A percentile compares a stretch with the other conserved stretches of the same genome.
Evolutionary conservation across 2,797 vertebrate species (phyloP).

Genomic region (Catharus ustulatus): DNA sequence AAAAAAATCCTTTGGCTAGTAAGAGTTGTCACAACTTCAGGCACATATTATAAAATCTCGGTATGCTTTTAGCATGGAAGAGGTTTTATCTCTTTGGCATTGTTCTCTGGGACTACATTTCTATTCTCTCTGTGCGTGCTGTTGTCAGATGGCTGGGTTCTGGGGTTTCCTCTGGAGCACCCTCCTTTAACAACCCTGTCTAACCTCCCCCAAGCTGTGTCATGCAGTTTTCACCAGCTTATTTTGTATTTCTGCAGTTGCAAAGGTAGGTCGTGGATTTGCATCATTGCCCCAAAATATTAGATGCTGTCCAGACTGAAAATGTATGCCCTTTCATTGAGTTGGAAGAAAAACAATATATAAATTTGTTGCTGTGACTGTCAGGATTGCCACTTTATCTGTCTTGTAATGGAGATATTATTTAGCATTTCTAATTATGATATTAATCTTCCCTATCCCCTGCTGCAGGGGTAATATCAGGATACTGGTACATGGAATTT

Average conservation of each 20-base stretch:
- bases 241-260: neutral
- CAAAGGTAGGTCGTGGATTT: neutral
- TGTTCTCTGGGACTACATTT: neutral
- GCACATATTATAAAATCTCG: neutral
- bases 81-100: neutral
- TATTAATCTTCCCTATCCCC: constrained; percentile 67
- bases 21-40: neutral
- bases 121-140: accelerated
- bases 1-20: neutral
- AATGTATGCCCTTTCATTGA: neutral
- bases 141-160: neutral
- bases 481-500: constrained; percentile 47
- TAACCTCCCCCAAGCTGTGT: neutral
- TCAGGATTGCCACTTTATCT: neutral
- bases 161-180: neutral
- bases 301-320: neutral
- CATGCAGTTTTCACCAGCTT: neutral
- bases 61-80: neutral
- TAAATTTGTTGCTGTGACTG: neutral
- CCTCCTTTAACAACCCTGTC: neutral
- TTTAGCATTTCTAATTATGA: constrained; percentile 50
- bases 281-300: neutral
- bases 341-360: neutral
- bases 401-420: constrained; percentile 29
- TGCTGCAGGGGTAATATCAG: constrained; percentile 38